These are phyloP conservation scores for Cephus runcator DNA, from an alignment of 2,888 invertebrate species.

Conservation along the genomic window DNA sequence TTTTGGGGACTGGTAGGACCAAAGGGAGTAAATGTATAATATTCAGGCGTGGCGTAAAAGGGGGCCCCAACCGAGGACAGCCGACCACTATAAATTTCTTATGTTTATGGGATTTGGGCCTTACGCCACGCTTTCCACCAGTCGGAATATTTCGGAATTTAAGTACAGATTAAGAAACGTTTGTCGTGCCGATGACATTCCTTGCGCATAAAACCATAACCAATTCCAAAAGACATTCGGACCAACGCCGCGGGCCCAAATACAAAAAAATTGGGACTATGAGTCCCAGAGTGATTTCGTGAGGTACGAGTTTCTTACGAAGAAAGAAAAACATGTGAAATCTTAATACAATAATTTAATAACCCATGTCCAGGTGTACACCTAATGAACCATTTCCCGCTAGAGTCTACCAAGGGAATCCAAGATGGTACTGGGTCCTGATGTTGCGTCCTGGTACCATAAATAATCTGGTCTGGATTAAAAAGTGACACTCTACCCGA, in stretches of 20 bases:
- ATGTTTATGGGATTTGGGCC: slow-evolving; percentile 42
- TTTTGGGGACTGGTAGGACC: no score
- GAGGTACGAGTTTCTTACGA: no score
- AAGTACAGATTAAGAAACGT: no score
- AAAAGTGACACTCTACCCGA: slow-evolving; percentile 27
- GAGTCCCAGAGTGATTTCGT: slow-evolving; percentile 19
- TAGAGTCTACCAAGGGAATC: no score
- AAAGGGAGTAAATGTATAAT: no score
- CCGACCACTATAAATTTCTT: slow-evolving; percentile 46
- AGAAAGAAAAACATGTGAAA: slow-evolving; percentile 48
- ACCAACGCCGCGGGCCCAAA: not conserved
- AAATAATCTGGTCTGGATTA: slow-evolving; percentile 58
- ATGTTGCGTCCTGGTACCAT: slow-evolving; percentile 41
- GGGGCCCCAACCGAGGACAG: slow-evolving; percentile 10
- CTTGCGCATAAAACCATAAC: no score
- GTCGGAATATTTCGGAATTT: no score
- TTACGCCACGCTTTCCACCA: not conserved
- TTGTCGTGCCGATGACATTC: no score
- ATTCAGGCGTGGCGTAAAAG: no score
- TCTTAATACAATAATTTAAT: slow-evolving; percentile 60
- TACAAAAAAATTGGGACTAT: not conserved
- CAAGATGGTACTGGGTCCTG: no score
- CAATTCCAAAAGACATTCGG: no score
- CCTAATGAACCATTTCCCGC: no score
- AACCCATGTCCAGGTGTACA: slow-evolving; percentile 16